phyloP scores from a whole-genome alignment of 1,140 invertebrate genomes.

The Listronotus oregonensis region DNA sequence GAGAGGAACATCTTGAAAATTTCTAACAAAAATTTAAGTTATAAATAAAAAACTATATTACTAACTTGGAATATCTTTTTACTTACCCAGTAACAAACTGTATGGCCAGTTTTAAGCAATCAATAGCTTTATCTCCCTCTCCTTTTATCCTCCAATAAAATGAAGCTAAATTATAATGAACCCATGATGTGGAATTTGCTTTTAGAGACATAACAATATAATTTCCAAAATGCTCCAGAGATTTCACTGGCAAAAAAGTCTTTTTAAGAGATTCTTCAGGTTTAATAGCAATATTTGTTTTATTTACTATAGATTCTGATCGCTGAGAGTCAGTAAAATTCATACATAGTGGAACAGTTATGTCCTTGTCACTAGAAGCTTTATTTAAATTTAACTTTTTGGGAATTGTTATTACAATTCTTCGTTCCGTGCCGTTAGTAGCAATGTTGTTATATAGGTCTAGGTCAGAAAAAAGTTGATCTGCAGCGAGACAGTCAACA shows the following conservation, averaged over 20 bases:
- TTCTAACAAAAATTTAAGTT: slow-evolving; percentile 57
- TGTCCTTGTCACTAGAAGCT: slow-evolving; percentile 39
- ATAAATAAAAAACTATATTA: not conserved
- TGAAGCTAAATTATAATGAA: slow-evolving; percentile 82
- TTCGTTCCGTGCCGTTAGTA: slow-evolving; percentile 59
- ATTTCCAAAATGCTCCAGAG: slow-evolving; percentile 69
- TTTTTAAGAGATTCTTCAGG: slow-evolving; percentile 70
- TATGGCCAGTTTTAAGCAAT: slow-evolving; percentile 79
- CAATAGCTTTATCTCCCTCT: slow-evolving; percentile 76
- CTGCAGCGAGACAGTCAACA: slow-evolving; percentile 69
- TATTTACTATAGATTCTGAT: slow-evolving; percentile 69
- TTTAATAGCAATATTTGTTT: slow-evolving; percentile 66
- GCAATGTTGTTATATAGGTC: slow-evolving; percentile 72
- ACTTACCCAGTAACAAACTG: slow-evolving; percentile 76
- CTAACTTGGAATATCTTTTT: slow-evolving; percentile 14
- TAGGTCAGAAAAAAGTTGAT: slow-evolving; percentile 66
- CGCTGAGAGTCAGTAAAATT: slow-evolving; percentile 73
- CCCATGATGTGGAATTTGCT: slow-evolving; percentile 79
- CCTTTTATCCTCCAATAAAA: slow-evolving; percentile 86
- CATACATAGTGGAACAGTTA: slow-evolving; percentile 69
- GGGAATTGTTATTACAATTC: slow-evolving; percentile 40
- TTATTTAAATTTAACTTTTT: slow-evolving; percentile 45
- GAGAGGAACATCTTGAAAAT: slow-evolving; percentile 79
- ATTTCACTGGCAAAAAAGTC: slow-evolving; percentile 64
- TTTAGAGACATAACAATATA: slow-evolving; percentile 67